Conservation (phyloP, 2,888 invertebrate species). For the Mythimna lalbum region DNA sequence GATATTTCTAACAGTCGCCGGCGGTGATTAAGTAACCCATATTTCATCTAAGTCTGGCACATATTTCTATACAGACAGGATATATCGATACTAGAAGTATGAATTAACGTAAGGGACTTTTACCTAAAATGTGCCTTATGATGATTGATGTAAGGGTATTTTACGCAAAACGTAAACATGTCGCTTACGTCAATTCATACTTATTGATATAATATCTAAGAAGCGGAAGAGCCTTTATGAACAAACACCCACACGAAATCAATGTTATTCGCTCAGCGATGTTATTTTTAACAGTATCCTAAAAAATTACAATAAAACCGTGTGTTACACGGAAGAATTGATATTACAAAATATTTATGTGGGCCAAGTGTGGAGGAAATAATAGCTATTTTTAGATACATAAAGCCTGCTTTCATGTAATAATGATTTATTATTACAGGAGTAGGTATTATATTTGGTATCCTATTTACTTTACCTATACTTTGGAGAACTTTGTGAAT, state of each 20-base stretch:
- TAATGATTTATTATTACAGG: not conserved
- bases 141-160: no score
- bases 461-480: no score
- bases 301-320: slow-evolving; percentile 1
- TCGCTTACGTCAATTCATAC: no score
- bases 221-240: not conserved
- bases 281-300: slow-evolving; percentile 13
- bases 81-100: no score
- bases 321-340: not conserved
- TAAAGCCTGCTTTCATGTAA: not conserved
- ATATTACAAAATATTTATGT: slow-evolving; percentile 8
- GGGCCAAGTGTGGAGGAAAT: not conserved
- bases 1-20: not conserved
- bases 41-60: not conserved
- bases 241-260: slow-evolving; percentile 7
- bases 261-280: not conserved
- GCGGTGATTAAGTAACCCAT: not conserved
- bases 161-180: no score
- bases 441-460: not conserved
- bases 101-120: no score
- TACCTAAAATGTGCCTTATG: no score
- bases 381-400: slow-evolving; percentile 16
- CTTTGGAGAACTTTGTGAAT: no score
- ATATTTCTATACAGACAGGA: slow-evolving; percentile 1
- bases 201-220: not conserved